Evolutionary conservation across 2,888 invertebrate species (phyloP), one percentile per base, ranked within the genome.

Genomic region (Thalpophila matura): DNA sequence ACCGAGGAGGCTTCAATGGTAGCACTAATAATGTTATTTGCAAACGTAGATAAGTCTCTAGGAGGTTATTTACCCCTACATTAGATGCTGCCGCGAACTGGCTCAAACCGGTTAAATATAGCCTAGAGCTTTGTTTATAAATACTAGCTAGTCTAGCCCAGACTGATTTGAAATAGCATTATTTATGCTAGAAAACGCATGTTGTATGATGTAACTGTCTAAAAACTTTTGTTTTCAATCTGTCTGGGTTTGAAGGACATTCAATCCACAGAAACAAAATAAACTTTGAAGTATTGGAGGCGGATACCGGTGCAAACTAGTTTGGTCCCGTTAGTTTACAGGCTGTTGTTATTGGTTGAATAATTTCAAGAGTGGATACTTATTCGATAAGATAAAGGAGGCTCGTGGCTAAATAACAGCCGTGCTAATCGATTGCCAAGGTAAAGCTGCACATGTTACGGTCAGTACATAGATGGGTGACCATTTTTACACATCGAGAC

Each of bases 21-120:
- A n/a, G n/a, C n/a, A n/a, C n/a, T n/a, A n/a, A n/a, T n/a, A n/a
- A n/a, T n/a, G n/a, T n/a, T n/a, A n/a, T n/a, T n/a, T n/a, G n/a
- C n/a, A n/a, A n/a, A n/a, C n/a, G n/a, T n/a, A n/a, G n/a, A n/a
- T n/a, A n/a, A 20, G 2, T 22, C 27, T n/a, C 6, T 22, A 24
- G 24, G 45, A 40, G 35, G 35, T 49, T 43, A 5, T 49, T 65
- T 31, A 65, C 35, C 64, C 31, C 3, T n/a, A 4, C 31, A 12
- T 43, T 31, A 43, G 12, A 16, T 16, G 31, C 50, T 31, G 62
- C 3, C 3, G 22, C 14, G 7, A 69, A 70, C 50, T 37, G 63
- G 49, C 50, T 33, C 27, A 37, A 1, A 70, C 35, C 14, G 50
- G 70, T 31, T 65, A 50, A 61, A 37, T 61, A 45, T 65, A 70